Base-by-base conservation (phyloP, 2,797 vertebrate species). In the Hybognathus amarus region DNA sequence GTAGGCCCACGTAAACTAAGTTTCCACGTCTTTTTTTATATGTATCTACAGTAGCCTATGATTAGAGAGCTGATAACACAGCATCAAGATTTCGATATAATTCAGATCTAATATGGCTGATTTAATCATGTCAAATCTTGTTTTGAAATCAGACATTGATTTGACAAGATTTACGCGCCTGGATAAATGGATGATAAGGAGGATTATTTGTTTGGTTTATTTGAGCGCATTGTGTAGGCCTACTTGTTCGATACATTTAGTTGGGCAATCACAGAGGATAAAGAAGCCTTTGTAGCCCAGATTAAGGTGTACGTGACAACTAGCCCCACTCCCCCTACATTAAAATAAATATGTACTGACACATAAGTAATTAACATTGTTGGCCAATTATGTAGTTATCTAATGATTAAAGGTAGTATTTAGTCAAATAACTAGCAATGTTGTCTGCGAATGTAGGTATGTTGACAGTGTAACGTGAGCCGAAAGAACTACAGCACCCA, bases 401-500 rank as follows among this genome's bases (percentile, higher is more conserved):
- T 38, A 36, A 9, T 24, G 15, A 40, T 45, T 63, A 20, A 6
- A 30, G 33, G 22, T 45, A 42, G 11, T n/a, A 52, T 50, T n/a
- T 50, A n/a, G 11, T 6, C 61, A 67, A 79, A 52, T 36, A 24
- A n/a, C 30, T 79, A 12, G 6, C n/a, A 36, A 36, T 12, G 45
- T 7, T 52, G 63, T 56, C 36, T 45, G 36, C 18, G 11, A 24
- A 27, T 45, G 36, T 75, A 52, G 33, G 11, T 56, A 4, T 70
- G 56, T 74, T 74, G 5, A 64, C 22, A 36, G 20, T 17, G 61
- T 47, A 38, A 24, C n/a, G 61, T 10, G 30, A 15, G 17, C 3
- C 11, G n/a, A 17, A 2, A 22, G 67, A 88, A 95, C 94, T 94
- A 85, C 93, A 93, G 87, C 24, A 93, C 93, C 95, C 22, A 1